Conservation (phyloP, 2,888 invertebrate species). For the Drosophila testacea region DNA sequence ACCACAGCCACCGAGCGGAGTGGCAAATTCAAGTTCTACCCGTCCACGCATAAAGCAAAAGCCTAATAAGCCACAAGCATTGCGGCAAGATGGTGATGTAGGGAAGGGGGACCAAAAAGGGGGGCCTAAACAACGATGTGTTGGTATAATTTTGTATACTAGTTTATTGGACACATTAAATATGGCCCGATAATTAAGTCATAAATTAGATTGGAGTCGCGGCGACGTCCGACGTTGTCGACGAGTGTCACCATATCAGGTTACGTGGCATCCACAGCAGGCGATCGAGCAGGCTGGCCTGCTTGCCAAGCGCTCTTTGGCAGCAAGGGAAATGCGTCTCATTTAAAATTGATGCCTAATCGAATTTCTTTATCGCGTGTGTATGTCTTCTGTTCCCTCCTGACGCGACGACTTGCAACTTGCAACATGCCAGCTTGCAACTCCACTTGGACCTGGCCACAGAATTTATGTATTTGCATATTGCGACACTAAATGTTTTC, state of each 20-base stretch:
- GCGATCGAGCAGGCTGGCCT: constrained; percentile 43
- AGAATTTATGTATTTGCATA: constrained; percentile 78
- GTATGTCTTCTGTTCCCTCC: constrained; percentile 68
- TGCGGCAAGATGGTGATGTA: constrained; percentile 1
- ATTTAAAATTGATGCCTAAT: constrained; percentile 83
- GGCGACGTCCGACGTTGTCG: constrained; percentile 52
- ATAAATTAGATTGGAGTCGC: constrained; percentile 84
- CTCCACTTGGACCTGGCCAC: constrained; percentile 3
- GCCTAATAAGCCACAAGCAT: constrained; percentile 69
- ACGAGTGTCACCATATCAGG: constrained; percentile 79
- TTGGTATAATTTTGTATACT: constrained; percentile 85
- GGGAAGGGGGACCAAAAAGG: background rate
- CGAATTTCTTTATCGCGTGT: constrained; percentile 83
- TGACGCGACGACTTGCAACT: constrained; percentile 40
- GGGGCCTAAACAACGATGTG: constrained; percentile 76
- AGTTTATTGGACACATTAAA: constrained; percentile 86
- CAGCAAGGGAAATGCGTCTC: constrained; percentile 67
- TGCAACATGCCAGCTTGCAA: constrained; percentile 19
- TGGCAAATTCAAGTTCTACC: constrained; percentile 67
- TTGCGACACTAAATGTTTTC: constrained; percentile 75
- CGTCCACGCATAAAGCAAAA: constrained; percentile 77
- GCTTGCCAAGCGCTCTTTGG: constrained; percentile 2
- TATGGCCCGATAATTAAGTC: constrained; percentile 85
- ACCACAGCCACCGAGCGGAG: constrained; percentile 26
- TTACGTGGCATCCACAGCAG: constrained; percentile 78